A percentile compares a stretch with the other conserved stretches of the same genome.
phyloP scores from a whole-genome alignment of 1,140 invertebrate genomes.

The Trichomalopsis sarcophagae region DNA sequence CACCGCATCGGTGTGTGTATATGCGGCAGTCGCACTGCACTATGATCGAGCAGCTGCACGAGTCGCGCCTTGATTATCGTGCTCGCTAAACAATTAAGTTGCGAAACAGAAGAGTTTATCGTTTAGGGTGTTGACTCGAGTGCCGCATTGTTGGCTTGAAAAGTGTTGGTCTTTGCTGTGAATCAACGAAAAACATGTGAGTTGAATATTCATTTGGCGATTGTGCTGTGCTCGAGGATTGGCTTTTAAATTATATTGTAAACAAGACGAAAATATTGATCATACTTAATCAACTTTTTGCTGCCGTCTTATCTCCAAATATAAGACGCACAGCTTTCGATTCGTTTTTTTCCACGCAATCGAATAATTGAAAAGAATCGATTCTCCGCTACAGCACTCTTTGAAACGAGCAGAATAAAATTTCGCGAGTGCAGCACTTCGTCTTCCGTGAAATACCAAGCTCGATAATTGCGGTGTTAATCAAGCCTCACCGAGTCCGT shows the following conservation, averaged over 20 bases:
- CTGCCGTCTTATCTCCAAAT: too few species aligned
- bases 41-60: neutral
- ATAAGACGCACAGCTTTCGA: too few species aligned
- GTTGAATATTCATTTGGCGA: neutral
- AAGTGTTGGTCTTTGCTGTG: too few species aligned
- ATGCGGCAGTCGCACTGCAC: neutral
- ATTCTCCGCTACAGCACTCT: too few species aligned
- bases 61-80: neutral
- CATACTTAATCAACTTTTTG: too few species aligned
- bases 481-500: neutral
- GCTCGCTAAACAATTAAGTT: neutral
- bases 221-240: too few species aligned
- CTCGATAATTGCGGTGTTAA: neutral
- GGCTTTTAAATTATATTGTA: too few species aligned
- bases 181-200: neutral
- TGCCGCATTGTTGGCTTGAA: neutral
- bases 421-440: neutral
- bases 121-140: neutral
- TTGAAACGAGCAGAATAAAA: too few species aligned
- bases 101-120: neutral
- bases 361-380: too few species aligned
- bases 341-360: too few species aligned
- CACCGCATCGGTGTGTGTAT: neutral
- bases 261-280: too few species aligned
- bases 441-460: neutral